Percentiles rank a stretch among this genome's conserved stretches.
Evolutionary conservation across 2,113 vertebrate species (phyloP).

Genomic region (Pelusios castaneus): DNA sequence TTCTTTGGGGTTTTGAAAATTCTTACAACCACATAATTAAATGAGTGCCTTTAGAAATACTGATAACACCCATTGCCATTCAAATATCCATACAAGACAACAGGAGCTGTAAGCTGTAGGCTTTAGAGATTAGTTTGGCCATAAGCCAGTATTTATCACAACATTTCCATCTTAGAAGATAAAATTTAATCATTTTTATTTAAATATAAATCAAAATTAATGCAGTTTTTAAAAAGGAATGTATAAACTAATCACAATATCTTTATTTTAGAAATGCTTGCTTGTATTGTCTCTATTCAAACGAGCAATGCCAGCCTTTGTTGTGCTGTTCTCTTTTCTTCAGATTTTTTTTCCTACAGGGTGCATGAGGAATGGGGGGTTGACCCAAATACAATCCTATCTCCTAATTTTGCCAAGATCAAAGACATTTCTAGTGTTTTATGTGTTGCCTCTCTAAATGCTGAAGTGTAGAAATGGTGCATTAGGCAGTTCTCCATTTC

Average conservation of each 20-base stretch:
- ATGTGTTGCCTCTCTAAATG: constrained; percentile 42
- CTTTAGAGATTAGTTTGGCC: constrained; percentile 86
- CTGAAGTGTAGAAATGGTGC: constrained; percentile 43
- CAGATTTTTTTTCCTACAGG: constrained; percentile 36
- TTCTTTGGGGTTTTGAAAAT: constrained; percentile 87
- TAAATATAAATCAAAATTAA: constrained; percentile 87
- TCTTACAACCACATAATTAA: constrained; percentile 88
- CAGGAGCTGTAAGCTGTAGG: constrained; percentile 81
- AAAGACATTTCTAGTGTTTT: constrained; percentile 48
- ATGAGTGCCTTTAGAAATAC: constrained; percentile 88
- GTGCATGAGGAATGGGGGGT: constrained; percentile 65
- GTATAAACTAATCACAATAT: constrained; percentile 77
- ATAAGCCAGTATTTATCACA: constrained; percentile 85
- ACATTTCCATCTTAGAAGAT: constrained; percentile 86
- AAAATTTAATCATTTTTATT: constrained; percentile 90
- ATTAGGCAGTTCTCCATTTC: constrained; percentile 49
- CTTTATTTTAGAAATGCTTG: constrained; percentile 79
- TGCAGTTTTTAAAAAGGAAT: constrained; percentile 73
- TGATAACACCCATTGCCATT: constrained; percentile 86
- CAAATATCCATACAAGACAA: constrained; percentile 86
- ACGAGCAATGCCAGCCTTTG: constrained; percentile 64
- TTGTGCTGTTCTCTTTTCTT: constrained; percentile 55
- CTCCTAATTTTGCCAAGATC: constrained; percentile 70
- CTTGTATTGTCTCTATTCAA: constrained; percentile 74
- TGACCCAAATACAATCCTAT: constrained; percentile 73